phyloP scores from a whole-genome alignment of 2,113 vertebrate genomes.

The Cyanoramphus novaezelandiae region DNA sequence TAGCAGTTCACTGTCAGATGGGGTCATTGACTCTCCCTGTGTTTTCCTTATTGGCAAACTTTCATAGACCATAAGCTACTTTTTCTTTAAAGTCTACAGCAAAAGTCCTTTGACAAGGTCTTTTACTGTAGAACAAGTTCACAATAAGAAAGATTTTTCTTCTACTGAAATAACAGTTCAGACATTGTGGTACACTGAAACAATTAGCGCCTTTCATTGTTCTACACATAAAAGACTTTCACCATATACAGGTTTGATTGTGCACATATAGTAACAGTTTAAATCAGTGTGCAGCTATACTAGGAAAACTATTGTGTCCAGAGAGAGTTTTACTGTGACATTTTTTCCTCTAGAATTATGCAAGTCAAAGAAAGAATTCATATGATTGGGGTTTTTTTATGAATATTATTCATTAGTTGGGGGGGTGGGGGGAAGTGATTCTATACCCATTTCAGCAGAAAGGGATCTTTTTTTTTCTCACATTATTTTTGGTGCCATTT shows the following conservation, averaged over 20 bases:
- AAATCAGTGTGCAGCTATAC: neutral
- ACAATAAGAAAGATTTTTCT: neutral
- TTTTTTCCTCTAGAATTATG: neutral
- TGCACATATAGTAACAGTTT: neutral
- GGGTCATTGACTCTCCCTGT: neutral
- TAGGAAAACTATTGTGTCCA: neutral
- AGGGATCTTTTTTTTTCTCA: neutral
- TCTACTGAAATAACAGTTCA: neutral
- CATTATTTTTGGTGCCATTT: neutral
- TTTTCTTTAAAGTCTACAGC: neutral
- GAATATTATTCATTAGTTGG: neutral
- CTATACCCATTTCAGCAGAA: neutral
- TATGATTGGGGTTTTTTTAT: neutral
- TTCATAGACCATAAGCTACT: neutral
- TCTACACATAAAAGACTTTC: neutral
- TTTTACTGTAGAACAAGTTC: neutral
- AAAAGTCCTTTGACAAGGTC: neutral
- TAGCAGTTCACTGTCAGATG: neutral
- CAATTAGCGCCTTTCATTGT: neutral
- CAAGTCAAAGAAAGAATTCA: neutral
- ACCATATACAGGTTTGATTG: neutral
- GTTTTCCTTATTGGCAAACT: neutral
- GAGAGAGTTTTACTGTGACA: rapidly evolving
- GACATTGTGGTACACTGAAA: neutral
- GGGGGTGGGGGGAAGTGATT: neutral